Conservation (phyloP, 2,888 invertebrate genomes). For the Sceliomorpha sp. region DNA sequence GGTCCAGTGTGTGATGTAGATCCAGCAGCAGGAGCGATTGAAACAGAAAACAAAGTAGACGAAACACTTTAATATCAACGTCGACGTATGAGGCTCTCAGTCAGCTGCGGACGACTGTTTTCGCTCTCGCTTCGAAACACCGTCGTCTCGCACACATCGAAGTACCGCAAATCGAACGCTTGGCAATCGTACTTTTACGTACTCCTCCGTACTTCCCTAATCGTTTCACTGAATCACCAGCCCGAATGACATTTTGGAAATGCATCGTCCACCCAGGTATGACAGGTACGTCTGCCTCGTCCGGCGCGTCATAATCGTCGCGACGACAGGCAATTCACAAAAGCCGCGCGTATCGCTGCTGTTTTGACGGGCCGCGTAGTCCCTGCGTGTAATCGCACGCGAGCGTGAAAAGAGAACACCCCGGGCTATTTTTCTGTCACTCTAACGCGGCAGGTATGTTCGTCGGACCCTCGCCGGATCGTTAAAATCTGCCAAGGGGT, state of each 20-base stretch:
- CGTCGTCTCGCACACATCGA: slow-evolving; percentile 23
- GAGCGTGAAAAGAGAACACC: slow-evolving; percentile 8
- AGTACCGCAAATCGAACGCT: slow-evolving; percentile 42
- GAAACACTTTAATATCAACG: slow-evolving; percentile 55
- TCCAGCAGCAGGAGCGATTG: slow-evolving; percentile 53
- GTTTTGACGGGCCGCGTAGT: background rate
- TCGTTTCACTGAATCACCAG: slow-evolving; percentile 7
- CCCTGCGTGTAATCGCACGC: background rate
- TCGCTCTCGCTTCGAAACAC: slow-evolving; percentile 21
- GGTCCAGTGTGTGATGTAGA: slow-evolving; percentile 39
- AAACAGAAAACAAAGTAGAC: slow-evolving; percentile 58
- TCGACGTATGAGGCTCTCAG: slow-evolving; percentile 4
- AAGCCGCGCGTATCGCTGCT: too few relatives aligned
- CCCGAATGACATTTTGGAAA: slow-evolving; percentile 2
- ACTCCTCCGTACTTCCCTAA: slow-evolving; percentile 1
- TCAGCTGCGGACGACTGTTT: slow-evolving; percentile 24
- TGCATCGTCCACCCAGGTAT: background rate
- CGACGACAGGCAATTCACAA: background rate
- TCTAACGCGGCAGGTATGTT: slow-evolving; percentile 36
- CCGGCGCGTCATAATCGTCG: slow-evolving; percentile 10
- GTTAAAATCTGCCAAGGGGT: slow-evolving; percentile 41
- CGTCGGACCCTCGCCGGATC: slow-evolving; percentile 26
- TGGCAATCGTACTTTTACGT: slow-evolving; percentile 47
- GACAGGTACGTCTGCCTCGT: too few relatives aligned
- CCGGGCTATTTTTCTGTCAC: slow-evolving; percentile 33